Evolutionary conservation across 2,888 invertebrate genomes (phyloP), one percentile per base, ranked within the genome.

Genomic region (Tinea pellionella): DNA sequence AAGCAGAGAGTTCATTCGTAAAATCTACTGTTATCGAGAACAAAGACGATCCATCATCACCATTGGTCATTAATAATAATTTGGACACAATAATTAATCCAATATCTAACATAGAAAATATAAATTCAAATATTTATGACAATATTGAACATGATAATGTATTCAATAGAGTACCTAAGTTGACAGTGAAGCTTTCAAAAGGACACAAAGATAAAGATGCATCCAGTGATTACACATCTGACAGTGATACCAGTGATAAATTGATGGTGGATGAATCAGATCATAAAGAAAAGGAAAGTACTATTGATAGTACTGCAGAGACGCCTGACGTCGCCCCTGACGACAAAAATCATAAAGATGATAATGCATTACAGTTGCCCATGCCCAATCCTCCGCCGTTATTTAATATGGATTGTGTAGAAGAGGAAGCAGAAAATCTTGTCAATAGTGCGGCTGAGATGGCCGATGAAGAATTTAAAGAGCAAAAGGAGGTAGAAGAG

Each of bases 151-250:
- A 85, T 64, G 80, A 81, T 66, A 85, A 82, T 65, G 79, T 83
- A 66, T 71, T 87, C 61, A 88, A 88, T 72, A 90, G 89, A 77
- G 91, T 92, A 64, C 92, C 91, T 66, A 93, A 93, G 76, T 80
- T 93, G 60, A 93, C 92, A 64, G 83, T 93, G 19, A 90, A 92
- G 74, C 89, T 91, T 65, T 90, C 91, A 55, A 90, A 90, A 73
- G 89, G 90, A 68, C 89, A 89, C 62, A 71, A 85, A 62, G 88
- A 88, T 65, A 88, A 85, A 70, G 82, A 85, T 69, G 86, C 88
- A 60, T 88, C 88, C 29, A 87, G 82, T 75, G 88, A 88, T 66
- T 83, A 85, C 66, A 87, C 88, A 63, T 87, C 85, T 62, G 89
- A 89, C 64, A 90, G 89, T 78, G 90, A 90, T 72, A 83, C 83